Conservation (phyloP, 2,113 vertebrate species). For the Pteruthius melanotis region DNA sequence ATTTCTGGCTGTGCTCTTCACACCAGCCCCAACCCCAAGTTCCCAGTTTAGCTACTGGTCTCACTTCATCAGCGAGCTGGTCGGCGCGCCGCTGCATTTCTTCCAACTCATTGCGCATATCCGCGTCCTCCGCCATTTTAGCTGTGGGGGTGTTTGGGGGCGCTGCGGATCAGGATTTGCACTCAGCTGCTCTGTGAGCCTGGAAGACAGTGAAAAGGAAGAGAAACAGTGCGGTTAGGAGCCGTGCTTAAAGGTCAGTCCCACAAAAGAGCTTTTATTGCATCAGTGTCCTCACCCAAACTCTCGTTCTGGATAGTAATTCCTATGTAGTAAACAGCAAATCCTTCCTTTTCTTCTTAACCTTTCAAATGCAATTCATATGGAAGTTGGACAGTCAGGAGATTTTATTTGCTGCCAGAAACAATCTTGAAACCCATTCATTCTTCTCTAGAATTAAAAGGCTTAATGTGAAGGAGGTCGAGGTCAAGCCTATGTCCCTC, state of each 20-base stretch:
- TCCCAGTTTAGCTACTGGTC: not conserved
- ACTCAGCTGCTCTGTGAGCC: slow-evolving; percentile 15
- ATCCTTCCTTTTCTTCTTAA: not conserved
- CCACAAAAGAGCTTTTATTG: not conserved
- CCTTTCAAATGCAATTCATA: not conserved
- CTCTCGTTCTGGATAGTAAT: not conserved
- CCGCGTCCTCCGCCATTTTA: slow-evolving; percentile 94
- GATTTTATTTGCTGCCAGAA: not conserved
- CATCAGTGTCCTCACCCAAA: not conserved
- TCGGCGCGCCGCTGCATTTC: slow-evolving; percentile 98
- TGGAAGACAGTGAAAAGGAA: slow-evolving; percentile 63
- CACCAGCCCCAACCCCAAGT: not conserved
- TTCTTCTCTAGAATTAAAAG: not conserved
- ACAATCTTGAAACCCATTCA: not conserved
- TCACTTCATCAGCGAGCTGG: slow-evolving; percentile 97
- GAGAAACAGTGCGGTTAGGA: not conserved
- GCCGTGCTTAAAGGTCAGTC: not conserved
- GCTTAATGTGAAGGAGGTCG: not conserved
- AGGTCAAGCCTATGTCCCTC: not conserved
- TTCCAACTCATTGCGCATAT: slow-evolving; percentile 99
- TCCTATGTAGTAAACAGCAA: not conserved
- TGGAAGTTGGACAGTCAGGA: not conserved
- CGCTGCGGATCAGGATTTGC: slow-evolving; percentile 70
- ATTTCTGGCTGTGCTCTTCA: not conserved
- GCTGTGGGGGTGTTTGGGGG: slow-evolving; percentile 69